These are phyloP conservation scores for Cerceris rybyensis DNA, from an alignment of 2,888 invertebrate genomes.

Conservation along the genomic window DNA sequence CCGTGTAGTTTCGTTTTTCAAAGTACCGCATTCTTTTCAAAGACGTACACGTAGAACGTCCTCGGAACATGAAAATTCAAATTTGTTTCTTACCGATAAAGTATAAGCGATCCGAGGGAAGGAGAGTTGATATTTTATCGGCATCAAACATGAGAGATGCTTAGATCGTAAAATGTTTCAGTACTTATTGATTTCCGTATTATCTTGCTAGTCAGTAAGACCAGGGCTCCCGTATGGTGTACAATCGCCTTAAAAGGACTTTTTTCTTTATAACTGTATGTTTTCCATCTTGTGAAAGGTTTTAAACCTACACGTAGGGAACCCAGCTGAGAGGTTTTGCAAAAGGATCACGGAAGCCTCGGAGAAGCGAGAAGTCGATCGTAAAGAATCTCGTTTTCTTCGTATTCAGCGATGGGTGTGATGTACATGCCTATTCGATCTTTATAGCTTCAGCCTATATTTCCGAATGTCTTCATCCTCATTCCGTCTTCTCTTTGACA, in stretches of 20 bases:
- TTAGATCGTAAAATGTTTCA: constrained; percentile 31
- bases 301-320: constrained; percentile 17
- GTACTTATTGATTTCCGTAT: constrained; percentile 31
- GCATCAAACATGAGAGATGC: constrained; percentile 4
- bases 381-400: constrained; percentile 56
- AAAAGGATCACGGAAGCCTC: constrained; percentile 50
- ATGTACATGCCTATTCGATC: constrained; percentile 17
- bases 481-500: not conserved
- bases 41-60: no score
- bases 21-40: no score
- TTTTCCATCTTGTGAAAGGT: constrained; percentile 30
- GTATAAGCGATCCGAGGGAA: no score
- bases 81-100: no score
- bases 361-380: constrained; percentile 43
- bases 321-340: constrained; percentile 19
- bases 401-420: constrained; percentile 19
- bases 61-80: no score
- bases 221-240: not conserved
- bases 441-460: constrained; percentile 22
- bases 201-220: not conserved
- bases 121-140: not conserved
- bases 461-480: constrained; percentile 4
- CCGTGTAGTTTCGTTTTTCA: no score
- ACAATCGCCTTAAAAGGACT: constrained; percentile 30
- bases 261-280: constrained; percentile 29